These are phyloP conservation scores for Colius striatus DNA, from an alignment of 2,113 vertebrate species.

Conservation along the genomic window DNA sequence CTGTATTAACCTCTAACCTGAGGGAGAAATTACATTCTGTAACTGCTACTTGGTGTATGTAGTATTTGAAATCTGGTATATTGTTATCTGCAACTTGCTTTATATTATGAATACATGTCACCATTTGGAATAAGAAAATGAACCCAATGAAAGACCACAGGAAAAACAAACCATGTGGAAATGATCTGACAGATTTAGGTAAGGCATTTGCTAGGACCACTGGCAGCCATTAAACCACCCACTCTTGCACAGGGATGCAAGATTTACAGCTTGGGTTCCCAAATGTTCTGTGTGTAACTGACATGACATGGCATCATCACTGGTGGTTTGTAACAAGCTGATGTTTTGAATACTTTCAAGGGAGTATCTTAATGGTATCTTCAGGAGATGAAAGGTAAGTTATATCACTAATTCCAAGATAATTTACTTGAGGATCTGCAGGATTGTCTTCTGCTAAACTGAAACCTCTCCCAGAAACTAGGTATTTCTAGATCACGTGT, in stretches of 20 bases:
- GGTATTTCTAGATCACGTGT: neutral
- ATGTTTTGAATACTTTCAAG: neutral
- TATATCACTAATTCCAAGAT: neutral
- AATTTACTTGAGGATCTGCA: neutral
- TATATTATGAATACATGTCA: neutral
- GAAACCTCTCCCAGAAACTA: neutral
- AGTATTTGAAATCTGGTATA: neutral
- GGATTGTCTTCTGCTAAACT: neutral
- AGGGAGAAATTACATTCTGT: neutral
- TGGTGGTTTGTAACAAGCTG: neutral
- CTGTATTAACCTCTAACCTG: neutral
- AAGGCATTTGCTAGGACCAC: neutral
- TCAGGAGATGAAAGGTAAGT: neutral
- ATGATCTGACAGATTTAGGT: neutral
- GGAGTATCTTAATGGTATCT: neutral
- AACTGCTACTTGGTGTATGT: neutral
- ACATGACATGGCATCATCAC: neutral
- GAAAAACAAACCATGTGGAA: neutral
- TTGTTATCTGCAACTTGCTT: neutral
- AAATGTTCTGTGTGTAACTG: neutral
- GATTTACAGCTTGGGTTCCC: neutral
- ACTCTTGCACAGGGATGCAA: too few species aligned
- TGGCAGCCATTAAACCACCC: neutral
- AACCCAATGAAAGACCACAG: neutral
- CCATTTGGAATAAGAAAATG: neutral